Conservation (phyloP, 2,888 invertebrate genomes). For the Epicampocera succincta region DNA sequence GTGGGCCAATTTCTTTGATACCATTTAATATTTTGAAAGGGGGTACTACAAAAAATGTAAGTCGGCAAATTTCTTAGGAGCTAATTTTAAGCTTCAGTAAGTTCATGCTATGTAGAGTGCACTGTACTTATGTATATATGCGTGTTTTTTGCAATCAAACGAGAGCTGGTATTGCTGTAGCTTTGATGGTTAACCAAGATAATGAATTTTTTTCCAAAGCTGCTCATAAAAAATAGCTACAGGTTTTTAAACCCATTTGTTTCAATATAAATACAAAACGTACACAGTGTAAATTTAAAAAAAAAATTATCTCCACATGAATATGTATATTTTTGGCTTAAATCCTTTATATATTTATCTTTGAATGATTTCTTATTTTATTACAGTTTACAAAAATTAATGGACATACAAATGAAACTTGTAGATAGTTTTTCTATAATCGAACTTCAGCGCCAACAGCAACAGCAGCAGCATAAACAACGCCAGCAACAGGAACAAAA, state of each 20-base stretch:
- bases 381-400: constrained; percentile 52
- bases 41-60: too few relatives aligned
- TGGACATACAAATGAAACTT: constrained; percentile 75
- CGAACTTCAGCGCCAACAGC: constrained; percentile 66
- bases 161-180: constrained; percentile 6
- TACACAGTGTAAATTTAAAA: background rate
- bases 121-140: too few relatives aligned
- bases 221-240: constrained; percentile 6
- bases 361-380: constrained; percentile 11
- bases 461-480: constrained; percentile 46
- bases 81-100: too few relatives aligned
- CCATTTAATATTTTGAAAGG: too few relatives aligned
- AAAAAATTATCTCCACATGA: background rate
- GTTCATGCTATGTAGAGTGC: too few relatives aligned
- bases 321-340: constrained; percentile 15
- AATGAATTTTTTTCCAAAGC: constrained; percentile 28
- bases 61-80: too few relatives aligned
- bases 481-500: constrained; percentile 62
- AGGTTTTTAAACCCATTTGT: constrained; percentile 31
- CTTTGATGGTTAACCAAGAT: constrained; percentile 35
- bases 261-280: background rate
- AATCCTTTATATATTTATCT: background rate
- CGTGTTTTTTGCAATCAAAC: too few relatives aligned
- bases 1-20: too few relatives aligned
- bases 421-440: constrained; percentile 73